Evolutionary conservation across 2,113 vertebrate genomes (phyloP).

Genomic region (Addax nasomaculatus): DNA sequence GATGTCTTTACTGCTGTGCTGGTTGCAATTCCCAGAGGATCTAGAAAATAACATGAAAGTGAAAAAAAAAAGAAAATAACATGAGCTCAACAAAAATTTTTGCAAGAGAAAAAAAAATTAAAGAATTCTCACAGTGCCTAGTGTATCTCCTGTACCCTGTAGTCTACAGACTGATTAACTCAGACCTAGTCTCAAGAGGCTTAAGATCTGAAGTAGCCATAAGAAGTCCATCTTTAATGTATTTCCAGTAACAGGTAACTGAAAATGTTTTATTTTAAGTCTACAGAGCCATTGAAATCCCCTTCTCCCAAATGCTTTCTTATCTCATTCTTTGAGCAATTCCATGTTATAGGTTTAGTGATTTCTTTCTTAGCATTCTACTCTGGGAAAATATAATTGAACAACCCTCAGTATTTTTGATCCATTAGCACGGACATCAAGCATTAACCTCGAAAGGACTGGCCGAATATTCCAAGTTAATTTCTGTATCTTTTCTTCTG

Average conservation of each 20-base stretch:
- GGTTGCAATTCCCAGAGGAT: background rate
- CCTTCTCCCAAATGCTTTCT: background rate
- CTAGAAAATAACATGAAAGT: background rate
- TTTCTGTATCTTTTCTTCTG: background rate
- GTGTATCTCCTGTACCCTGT: background rate
- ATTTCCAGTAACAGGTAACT: background rate
- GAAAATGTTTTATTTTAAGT: background rate
- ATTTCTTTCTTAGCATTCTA: background rate
- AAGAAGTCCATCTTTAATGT: background rate
- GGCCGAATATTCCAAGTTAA: background rate
- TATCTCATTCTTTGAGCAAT: background rate
- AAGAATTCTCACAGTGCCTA: background rate
- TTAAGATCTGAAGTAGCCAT: background rate
- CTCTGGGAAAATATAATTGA: background rate
- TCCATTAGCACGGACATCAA: background rate
- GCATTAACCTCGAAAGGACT: background rate
- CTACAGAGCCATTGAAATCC: background rate
- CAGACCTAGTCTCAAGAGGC: background rate
- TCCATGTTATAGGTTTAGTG: background rate
- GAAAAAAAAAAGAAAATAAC: background rate
- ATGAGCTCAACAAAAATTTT: background rate
- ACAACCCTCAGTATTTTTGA: background rate
- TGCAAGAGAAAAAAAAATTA: background rate
- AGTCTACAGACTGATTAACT: background rate
- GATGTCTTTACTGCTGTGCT: background rate